These are phyloP conservation scores for Microtus obscurus DNA, from an alignment of 2,797 vertebrate genomes.

Conservation along the genomic window DNA sequence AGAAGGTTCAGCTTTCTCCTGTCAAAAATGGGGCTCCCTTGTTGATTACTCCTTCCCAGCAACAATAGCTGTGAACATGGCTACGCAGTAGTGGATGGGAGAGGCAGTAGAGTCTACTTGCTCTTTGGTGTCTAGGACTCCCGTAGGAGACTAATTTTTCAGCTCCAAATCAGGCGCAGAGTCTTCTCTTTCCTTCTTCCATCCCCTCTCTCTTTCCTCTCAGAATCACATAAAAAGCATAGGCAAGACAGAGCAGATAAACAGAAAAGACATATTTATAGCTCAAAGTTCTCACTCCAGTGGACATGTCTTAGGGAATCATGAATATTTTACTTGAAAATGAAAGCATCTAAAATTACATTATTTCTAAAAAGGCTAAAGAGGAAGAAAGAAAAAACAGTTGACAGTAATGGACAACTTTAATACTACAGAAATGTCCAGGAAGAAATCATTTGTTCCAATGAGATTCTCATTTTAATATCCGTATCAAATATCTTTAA, in stretches of 20 bases:
- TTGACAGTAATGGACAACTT: constrained; percentile 80
- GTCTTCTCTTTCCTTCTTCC: too few relatives aligned
- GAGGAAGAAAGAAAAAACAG: not conserved
- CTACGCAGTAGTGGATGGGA: fast-evolving
- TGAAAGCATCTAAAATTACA: constrained; percentile 66
- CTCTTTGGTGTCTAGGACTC: not conserved
- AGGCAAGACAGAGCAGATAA: constrained; percentile 25
- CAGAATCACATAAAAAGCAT: not conserved
- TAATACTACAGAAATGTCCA: constrained; percentile 75
- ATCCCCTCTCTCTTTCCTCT: not conserved
- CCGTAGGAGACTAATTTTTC: not conserved
- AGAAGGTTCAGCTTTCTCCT: not conserved
- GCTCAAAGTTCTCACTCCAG: constrained; percentile 31
- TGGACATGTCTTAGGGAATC: constrained; percentile 62
- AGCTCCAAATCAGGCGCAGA: fast-evolving
- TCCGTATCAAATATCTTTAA: constrained; percentile 69
- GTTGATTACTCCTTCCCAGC: fast-evolving
- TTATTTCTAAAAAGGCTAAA: constrained; percentile 69
- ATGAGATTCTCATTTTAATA: constrained; percentile 79
- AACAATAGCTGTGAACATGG: not conserved
- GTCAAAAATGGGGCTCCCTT: fast-evolving
- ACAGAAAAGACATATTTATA: constrained; percentile 61
- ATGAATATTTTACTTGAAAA: constrained; percentile 81
- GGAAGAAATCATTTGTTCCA: constrained; percentile 78
- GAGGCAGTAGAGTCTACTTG: not conserved